phyloP scores from a whole-genome alignment of 2,797 vertebrate genomes.

The Enteromius unitaeniatus region DNA sequence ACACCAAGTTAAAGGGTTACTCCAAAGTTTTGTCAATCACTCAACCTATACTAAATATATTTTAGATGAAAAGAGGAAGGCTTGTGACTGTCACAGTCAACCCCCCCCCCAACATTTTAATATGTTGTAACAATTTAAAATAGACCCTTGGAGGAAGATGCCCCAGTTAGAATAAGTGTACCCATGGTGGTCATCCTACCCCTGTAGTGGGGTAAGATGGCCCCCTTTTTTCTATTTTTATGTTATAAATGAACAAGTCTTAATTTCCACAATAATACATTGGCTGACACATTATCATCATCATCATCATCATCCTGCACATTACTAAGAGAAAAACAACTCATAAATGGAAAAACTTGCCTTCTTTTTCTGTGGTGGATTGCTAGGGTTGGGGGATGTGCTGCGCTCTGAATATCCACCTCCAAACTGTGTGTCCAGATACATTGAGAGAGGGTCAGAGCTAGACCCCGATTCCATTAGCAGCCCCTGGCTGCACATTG shows the following conservation, averaged over 20 bases:
- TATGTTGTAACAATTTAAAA: background rate
- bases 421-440: conserved; percentile 83
- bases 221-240: background rate
- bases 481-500: conserved; percentile 83
- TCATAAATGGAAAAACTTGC: conserved; percentile 76
- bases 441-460: conserved; percentile 89
- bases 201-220: background rate
- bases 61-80: too few species aligned
- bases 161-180: background rate
- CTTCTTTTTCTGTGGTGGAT: conserved; percentile 97
- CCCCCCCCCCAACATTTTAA: background rate
- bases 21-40: too few species aligned
- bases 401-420: conserved; percentile 80
- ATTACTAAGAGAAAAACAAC: background rate
- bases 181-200: background rate
- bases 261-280: background rate
- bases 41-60: too few species aligned
- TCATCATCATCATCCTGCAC: background rate
- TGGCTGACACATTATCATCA: background rate
- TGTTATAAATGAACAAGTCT: background rate
- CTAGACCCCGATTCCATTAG: conserved; percentile 83
- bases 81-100: too few species aligned
- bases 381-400: conserved; percentile 86
- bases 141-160: background rate
- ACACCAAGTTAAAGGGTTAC: background rate